Conservation (phyloP, 2,113 vertebrate species). For the Anolis carolinensis region DNA sequence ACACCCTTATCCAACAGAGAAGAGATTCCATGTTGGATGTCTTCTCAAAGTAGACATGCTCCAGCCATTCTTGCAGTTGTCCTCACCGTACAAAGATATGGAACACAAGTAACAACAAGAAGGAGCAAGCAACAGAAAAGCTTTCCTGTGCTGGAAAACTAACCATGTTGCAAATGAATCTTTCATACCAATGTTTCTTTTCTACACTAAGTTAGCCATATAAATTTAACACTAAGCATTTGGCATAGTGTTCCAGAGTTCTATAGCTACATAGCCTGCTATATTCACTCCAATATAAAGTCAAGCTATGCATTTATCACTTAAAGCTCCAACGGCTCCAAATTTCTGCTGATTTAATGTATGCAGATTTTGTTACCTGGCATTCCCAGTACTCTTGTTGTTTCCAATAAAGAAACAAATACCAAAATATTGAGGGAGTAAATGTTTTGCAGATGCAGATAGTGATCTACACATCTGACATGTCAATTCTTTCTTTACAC, state of each 20-base stretch:
- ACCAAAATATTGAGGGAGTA: background rate
- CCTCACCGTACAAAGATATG: background rate
- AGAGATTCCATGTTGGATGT: background rate
- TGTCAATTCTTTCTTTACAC: background rate
- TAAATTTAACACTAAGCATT: background rate
- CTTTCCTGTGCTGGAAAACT: background rate
- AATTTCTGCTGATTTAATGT: background rate
- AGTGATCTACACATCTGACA: background rate
- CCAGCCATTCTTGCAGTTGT: background rate
- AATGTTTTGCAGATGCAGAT: background rate
- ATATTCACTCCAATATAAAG: background rate
- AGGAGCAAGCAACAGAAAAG: background rate
- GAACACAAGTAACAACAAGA: background rate
- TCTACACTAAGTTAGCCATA: background rate
- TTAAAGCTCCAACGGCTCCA: background rate
- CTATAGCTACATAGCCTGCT: background rate
- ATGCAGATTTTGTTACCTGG: background rate
- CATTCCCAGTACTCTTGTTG: background rate
- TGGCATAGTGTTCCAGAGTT: no score
- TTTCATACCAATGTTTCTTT: background rate
- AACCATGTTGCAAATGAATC: background rate
- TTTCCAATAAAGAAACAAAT: background rate
- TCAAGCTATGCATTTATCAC: background rate
- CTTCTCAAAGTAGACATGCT: background rate
- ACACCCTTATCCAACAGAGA: background rate